phyloP scores from a whole-genome alignment of 2,888 invertebrate species.

The Meliscaeva auricollis region DNA sequence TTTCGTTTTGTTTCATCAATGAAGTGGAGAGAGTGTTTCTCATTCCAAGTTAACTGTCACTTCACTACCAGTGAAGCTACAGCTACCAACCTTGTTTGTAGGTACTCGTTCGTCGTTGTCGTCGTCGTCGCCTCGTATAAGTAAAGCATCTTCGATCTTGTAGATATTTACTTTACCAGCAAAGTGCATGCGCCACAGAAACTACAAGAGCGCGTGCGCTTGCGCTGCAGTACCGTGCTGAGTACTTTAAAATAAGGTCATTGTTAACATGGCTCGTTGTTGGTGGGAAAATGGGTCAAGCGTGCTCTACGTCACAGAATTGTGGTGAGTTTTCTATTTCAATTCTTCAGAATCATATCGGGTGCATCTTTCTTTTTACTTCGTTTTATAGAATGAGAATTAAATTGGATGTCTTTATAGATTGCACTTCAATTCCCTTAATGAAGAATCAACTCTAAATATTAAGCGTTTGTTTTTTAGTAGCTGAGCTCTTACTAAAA shows the following conservation, averaged over 20 bases:
- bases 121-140: too few species aligned
- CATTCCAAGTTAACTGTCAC: not conserved
- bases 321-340: slow-evolving; percentile 75
- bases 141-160: slow-evolving; percentile 18
- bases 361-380: slow-evolving; percentile 39
- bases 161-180: not conserved
- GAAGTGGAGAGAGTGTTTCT: slow-evolving; percentile 10
- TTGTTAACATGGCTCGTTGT: slow-evolving; percentile 76
- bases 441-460: too few species aligned
- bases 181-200: not conserved
- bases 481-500: too few species aligned
- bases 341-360: slow-evolving; percentile 57
- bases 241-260: slow-evolving; percentile 74
- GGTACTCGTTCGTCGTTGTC: not conserved
- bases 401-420: slow-evolving; percentile 17
- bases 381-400: slow-evolving; percentile 13
- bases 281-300: slow-evolving; percentile 78
- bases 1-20: not conserved
- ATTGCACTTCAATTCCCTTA: slow-evolving; percentile 21
- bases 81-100: not conserved
- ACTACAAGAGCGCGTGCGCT: not conserved
- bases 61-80: not conserved
- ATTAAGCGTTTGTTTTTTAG: too few species aligned
- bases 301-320: slow-evolving; percentile 77
- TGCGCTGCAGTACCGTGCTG: not conserved